Evolutionary conservation across 2,113 vertebrate genomes (phyloP), one percentile per base, ranked within the genome.

Genomic region (Dendrocopos noguchii): DNA sequence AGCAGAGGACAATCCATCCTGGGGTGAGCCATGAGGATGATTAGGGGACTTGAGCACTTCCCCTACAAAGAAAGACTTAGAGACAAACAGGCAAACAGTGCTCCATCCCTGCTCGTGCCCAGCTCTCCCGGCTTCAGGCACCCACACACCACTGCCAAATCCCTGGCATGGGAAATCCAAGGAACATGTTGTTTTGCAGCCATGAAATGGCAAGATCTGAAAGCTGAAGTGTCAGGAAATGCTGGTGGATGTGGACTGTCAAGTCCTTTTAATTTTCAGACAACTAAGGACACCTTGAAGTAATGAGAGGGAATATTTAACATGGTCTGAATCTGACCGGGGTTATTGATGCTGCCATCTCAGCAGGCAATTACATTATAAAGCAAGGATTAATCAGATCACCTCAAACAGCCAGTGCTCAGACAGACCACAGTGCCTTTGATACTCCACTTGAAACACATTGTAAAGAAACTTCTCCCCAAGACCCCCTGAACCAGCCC

Each of bases 211-310:
- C 76, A 71, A 29, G 71, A 79, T 31, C 8, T 0, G 0, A 47
- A 64, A 76, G 24, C 2, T 0, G 2, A 88, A 68, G 39, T 9
- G 21, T 7, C 66, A 88, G 59, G 78, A 95, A 84, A 93, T 52
- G 55, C 71, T 63, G 25, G 15, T 25, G 29, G 31, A 74, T 29
- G 29, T 12, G 16, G 52, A 53, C 57, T 6, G 1, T 12, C 0
- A 0, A 66, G 29, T 72, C 71, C 50, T 92, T 94, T 76, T 46
- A 46, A 50, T 79, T 94, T 81, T 73, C 88, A 87, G 36, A 84
- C 63, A 78, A 60, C 77, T 84, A 73, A 84, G 67, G 81, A 95
- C 84, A 91, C 87, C 91, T 74, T 95, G 91, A 96, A 95, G 75
- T 70, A 63, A 73, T 33, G 29, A 91, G 92, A 93, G 84, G 71